A percentile compares a stretch with the other conserved stretches of the same genome.
Conservation (phyloP, 2,797 vertebrate species). For the Girardinus metallicus region DNA sequence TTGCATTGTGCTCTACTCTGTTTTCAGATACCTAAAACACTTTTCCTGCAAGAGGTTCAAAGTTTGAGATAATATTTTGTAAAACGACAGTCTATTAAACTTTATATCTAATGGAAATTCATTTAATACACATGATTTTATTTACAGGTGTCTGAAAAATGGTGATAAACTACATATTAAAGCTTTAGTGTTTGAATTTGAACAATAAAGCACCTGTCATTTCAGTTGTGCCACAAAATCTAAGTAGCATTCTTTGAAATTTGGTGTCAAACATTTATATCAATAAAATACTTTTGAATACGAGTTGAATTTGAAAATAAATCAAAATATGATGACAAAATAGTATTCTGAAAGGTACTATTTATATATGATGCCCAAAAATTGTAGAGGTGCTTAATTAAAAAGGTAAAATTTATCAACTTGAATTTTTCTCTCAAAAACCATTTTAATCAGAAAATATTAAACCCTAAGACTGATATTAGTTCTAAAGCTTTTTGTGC, state of each 20-base stretch:
- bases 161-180: background rate
- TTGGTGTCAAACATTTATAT: background rate
- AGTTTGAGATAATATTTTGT: background rate
- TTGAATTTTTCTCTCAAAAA: background rate
- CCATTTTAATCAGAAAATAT: background rate
- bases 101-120: background rate
- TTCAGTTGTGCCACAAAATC: background rate
- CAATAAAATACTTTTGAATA: too few relatives aligned
- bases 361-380: background rate
- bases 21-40: background rate
- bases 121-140: background rate
- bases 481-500: background rate
- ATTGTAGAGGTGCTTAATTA: background rate
- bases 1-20: background rate
- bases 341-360: background rate
- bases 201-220: background rate
- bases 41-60: background rate
- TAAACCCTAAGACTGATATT: background rate
- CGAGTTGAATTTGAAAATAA: too few relatives aligned
- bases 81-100: background rate
- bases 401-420: background rate
- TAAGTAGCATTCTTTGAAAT: background rate
- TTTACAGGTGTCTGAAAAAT: background rate
- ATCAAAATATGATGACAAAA: background rate
- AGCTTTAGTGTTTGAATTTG: background rate